These are phyloP conservation scores for Nymphicus hollandicus DNA, from an alignment of 2,113 vertebrate species.

Conservation along the genomic window DNA sequence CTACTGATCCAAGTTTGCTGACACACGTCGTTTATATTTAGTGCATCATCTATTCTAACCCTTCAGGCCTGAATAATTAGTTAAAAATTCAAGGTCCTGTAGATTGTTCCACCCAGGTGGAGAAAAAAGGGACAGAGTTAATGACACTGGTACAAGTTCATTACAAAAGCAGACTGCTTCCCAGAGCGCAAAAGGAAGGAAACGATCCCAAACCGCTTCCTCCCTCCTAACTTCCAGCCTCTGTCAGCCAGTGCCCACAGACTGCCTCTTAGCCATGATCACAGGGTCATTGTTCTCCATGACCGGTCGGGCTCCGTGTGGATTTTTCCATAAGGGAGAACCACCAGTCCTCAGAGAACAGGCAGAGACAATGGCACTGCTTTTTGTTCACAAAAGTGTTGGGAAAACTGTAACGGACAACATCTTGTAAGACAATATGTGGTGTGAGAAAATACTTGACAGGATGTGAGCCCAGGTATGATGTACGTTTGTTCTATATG, in stretches of 20 bases:
- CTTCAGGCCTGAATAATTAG: neutral
- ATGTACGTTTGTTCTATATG: fast-evolving
- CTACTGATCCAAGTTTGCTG: neutral
- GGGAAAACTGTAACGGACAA: neutral
- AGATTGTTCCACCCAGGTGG: neutral
- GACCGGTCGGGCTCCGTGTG: neutral
- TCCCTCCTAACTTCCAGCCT: neutral
- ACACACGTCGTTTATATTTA: neutral
- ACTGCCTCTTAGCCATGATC: neutral
- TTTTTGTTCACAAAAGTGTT: neutral
- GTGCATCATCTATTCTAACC: neutral
- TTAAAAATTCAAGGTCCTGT: neutral
- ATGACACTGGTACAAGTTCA: neutral
- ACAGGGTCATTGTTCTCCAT: neutral
- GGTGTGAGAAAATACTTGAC: neutral
- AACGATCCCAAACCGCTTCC: neutral
- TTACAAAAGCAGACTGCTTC: neutral
- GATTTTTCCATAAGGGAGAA: neutral
- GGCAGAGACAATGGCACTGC: neutral
- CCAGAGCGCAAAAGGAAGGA: neutral
- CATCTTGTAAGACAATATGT: neutral
- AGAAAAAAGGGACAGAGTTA: neutral
- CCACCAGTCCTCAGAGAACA: neutral
- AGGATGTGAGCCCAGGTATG: neutral
- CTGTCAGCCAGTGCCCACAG: neutral